phyloP scores from a whole-genome alignment of 2,888 invertebrate species.

The Eretmocerus hayati region DNA sequence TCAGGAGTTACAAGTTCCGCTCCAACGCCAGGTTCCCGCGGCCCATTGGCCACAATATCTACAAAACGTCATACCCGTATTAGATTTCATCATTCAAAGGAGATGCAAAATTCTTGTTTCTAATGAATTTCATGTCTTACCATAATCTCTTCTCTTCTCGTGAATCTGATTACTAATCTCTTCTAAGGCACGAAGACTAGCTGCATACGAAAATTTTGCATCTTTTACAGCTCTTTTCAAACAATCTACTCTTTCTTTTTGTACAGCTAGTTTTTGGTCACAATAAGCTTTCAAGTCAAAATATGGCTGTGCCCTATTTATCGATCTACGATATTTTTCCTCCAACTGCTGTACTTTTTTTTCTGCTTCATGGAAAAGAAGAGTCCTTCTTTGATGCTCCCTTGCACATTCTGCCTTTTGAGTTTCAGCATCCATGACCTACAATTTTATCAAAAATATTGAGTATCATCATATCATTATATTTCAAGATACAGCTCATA shows the following conservation, averaged over 20 bases:
- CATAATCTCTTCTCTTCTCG: constrained; percentile 57
- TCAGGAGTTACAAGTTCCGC: constrained; percentile 51
- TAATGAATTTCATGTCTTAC: constrained; percentile 28
- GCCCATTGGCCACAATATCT: constrained; percentile 48
- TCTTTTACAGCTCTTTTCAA: constrained; percentile 72
- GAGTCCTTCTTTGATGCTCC: constrained; percentile 77
- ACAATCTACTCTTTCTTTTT: constrained; percentile 75
- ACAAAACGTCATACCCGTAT: constrained; percentile 4
- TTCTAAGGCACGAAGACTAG: constrained; percentile 76
- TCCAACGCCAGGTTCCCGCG: constrained; percentile 60
- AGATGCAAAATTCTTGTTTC: neutral
- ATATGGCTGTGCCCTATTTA: constrained; percentile 80
- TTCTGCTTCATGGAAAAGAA: constrained; percentile 74
- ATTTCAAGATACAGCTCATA: no score
- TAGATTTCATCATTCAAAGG: neutral
- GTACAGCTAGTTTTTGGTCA: constrained; percentile 76
- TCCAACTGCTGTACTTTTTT: constrained; percentile 73
- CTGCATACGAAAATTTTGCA: constrained; percentile 75
- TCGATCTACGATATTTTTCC: constrained; percentile 73
- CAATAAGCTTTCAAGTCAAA: constrained; percentile 86
- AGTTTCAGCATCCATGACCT: constrained; percentile 90
- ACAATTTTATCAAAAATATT: constrained; percentile 5
- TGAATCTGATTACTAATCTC: constrained; percentile 90
- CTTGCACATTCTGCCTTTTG: constrained; percentile 82
- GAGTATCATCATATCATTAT: neutral